Evolutionary conservation across 2,888 invertebrate species (phyloP).

Genomic region (Lapara coniferarum): DNA sequence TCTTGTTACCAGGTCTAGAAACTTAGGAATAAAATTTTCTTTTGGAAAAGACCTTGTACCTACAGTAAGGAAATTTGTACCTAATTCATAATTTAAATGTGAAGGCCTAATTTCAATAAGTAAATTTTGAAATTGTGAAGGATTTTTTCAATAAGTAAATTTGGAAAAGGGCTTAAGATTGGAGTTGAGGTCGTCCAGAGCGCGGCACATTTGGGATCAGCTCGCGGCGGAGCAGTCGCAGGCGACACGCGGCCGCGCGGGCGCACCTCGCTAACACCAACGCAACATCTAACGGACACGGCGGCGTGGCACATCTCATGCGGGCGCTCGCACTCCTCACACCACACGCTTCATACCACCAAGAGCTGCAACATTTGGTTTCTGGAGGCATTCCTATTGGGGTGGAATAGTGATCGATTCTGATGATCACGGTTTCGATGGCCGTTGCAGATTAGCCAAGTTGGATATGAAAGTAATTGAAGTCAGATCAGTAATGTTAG

Average conservation of each 20-base stretch:
- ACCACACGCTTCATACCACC: conserved; percentile 19
- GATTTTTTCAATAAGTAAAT: too few species aligned
- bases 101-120: too few species aligned
- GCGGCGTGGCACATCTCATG: conserved; percentile 47
- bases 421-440: background rate
- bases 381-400: conserved; percentile 7
- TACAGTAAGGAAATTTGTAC: too few species aligned
- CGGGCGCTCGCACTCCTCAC: conserved; percentile 29
- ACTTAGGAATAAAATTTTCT: too few species aligned
- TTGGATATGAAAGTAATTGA: background rate
- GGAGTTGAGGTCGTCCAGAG: background rate
- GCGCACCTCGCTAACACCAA: conserved; percentile 71
- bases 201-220: conserved; percentile 57
- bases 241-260: conserved; percentile 52
- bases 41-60: too few species aligned
- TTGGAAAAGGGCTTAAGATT: background rate
- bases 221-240: conserved; percentile 61
- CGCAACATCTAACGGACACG: conserved; percentile 80
- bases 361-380: background rate
- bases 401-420: background rate
- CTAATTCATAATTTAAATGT: too few species aligned
- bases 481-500: background rate
- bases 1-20: too few species aligned
- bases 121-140: too few species aligned
- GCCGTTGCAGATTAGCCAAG: background rate